A percentile compares a stretch with the other conserved stretches of the same genome.
phyloP scores from a whole-genome alignment of 53 echinoderm and acorn worm genomes.

The Temnopleurus reevesii region DNA sequence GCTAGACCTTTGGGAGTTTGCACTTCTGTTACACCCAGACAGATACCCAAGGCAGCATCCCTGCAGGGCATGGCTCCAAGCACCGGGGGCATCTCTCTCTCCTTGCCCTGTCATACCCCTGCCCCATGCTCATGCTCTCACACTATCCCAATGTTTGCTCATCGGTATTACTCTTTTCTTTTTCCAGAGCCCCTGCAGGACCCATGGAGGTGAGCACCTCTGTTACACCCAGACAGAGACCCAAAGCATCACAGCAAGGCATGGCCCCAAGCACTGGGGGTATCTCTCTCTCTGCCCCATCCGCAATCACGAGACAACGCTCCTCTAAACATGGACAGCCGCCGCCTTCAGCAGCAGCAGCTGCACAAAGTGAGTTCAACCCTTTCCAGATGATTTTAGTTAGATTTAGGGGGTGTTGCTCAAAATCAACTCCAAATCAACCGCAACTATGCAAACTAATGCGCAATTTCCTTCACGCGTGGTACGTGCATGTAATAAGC shows the following conservation, averaged over 20 bases:
- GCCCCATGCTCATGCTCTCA: not conserved
- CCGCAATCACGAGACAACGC: constrained; percentile 60
- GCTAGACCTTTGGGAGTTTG: constrained; percentile 75
- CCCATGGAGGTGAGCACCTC: constrained; percentile 94
- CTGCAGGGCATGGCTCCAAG: constrained; percentile 31
- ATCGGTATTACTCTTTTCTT: not conserved
- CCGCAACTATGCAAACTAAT: too few relatives aligned
- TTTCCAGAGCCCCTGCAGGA: constrained; percentile 68
- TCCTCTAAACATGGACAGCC: constrained; percentile 42
- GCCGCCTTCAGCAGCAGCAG: not conserved
- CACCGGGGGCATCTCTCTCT: not conserved
- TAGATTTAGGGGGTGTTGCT: too few relatives aligned
- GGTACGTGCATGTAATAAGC: too few relatives aligned
- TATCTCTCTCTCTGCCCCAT: constrained; percentile 25
- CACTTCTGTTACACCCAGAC: constrained; percentile 90
- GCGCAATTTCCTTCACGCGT: too few relatives aligned
- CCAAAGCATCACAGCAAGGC: constrained; percentile 79
- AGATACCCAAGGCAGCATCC: too few relatives aligned
- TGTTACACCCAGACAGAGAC: constrained; percentile 89
- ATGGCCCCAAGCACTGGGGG: constrained; percentile 32
- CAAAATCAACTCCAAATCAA: too few relatives aligned
- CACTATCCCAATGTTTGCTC: not conserved
- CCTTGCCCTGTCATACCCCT: too few relatives aligned
- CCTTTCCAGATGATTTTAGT: too few relatives aligned
- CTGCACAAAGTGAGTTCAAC: constrained; percentile 52